phyloP scores from a whole-genome alignment of 2,888 invertebrate species.

The Rhogogaster chlorosoma region DNA sequence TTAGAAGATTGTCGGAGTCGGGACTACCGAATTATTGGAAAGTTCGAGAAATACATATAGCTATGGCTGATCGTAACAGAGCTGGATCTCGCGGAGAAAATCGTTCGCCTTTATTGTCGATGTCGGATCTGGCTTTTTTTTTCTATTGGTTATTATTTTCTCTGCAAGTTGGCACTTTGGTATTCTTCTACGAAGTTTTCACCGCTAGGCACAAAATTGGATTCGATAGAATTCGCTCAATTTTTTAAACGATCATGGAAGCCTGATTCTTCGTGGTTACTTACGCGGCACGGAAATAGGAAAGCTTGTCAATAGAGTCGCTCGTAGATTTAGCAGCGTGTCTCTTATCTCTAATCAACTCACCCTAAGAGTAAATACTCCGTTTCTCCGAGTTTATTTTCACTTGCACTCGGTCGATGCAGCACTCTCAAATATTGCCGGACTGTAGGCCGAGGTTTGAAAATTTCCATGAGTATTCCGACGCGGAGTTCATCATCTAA shows the following conservation, averaged over 20 bases:
- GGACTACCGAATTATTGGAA: neutral
- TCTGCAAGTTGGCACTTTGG: neutral
- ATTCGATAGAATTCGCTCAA: neutral
- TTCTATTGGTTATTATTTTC: neutral
- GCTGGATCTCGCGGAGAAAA: neutral
- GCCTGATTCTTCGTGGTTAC: neutral
- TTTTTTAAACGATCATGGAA: neutral
- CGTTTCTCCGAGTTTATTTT: neutral
- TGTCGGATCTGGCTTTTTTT: neutral
- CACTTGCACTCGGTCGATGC: neutral
- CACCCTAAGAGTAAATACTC: neutral
- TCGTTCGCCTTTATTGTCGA: neutral
- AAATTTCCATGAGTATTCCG: neutral
- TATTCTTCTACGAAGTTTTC: neutral
- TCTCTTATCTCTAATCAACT: neutral
- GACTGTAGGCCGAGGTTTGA: neutral
- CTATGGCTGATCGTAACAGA: neutral
- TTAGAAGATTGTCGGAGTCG: constrained; percentile 4
- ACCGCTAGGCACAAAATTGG: neutral
- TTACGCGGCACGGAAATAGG: neutral
- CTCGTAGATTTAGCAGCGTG: neutral
- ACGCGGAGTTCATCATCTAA: neutral
- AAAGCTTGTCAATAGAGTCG: neutral
- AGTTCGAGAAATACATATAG: neutral
- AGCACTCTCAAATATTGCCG: constrained; percentile 11